Evolutionary conservation across 2,797 vertebrate genomes (phyloP).

Genomic region (Pelochelys cantorii): DNA sequence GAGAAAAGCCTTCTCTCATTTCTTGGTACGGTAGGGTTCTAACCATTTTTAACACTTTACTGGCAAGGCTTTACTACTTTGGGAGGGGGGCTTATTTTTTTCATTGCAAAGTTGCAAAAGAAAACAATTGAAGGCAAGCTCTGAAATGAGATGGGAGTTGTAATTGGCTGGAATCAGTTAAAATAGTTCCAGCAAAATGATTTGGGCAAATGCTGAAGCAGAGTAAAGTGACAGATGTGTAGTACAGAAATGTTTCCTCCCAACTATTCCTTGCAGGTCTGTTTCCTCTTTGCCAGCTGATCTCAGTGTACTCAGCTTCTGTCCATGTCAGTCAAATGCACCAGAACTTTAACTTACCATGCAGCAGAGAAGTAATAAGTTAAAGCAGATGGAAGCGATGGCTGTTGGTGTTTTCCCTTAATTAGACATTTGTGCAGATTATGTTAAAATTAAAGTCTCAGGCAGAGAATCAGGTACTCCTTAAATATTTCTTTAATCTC

Average conservation of each 20-base stretch:
- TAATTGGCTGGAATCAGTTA: slow-evolving; percentile 41
- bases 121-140: slow-evolving; percentile 25
- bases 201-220: background rate
- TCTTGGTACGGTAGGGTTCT: slow-evolving; percentile 85
- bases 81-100: slow-evolving; percentile 35
- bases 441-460: background rate
- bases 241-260: background rate
- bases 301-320: background rate
- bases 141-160: background rate
- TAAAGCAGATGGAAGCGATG: background rate
- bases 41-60: slow-evolving; percentile 67
- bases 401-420: background rate
- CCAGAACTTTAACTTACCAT: background rate
- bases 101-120: slow-evolving; percentile 18
- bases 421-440: background rate
- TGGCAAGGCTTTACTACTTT: slow-evolving; percentile 58
- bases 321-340: background rate
- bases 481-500: background rate
- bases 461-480: background rate
- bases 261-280: background rate
- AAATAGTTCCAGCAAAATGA: slow-evolving; percentile 16
- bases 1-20: slow-evolving; percentile 87
- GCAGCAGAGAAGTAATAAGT: background rate
- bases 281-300: slow-evolving; percentile 27
- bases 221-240: slow-evolving; percentile 30